phyloP scores from a whole-genome alignment of 2,797 vertebrate genomes.

The Sebastiscus albofasciatus region DNA sequence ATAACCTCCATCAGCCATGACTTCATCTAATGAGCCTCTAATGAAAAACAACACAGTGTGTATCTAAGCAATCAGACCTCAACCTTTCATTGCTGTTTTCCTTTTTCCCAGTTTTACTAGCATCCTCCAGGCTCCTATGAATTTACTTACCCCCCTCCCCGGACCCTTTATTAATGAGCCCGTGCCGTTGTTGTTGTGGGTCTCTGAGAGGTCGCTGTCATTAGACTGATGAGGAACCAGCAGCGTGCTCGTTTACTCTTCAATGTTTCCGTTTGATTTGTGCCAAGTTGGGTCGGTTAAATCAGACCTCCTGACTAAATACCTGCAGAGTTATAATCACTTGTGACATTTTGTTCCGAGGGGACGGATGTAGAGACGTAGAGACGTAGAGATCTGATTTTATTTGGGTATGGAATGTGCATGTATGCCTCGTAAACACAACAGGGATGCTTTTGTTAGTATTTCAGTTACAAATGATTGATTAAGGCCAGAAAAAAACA shows the following conservation, averaged over 20 bases:
- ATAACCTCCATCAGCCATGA: conserved; percentile 69
- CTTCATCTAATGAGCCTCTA: conserved; percentile 68
- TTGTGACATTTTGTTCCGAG: neutral
- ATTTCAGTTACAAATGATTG: neutral
- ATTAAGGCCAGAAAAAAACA: neutral
- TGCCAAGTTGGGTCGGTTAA: conserved; percentile 25
- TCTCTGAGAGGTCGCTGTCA: conserved; percentile 40
- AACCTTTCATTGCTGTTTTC: conserved; percentile 11
- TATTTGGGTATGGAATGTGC: neutral
- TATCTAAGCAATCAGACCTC: conserved; percentile 16
- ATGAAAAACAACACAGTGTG: conserved; percentile 57
- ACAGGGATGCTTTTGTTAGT: neutral
- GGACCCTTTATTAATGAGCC: conserved; percentile 44
- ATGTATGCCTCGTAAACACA: conserved; percentile 12
- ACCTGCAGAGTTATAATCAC: conserved; percentile 23
- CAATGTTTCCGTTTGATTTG: conserved; percentile 40
- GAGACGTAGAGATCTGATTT: conserved; percentile 2
- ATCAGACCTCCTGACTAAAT: conserved; percentile 20
- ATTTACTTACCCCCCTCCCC: conserved; percentile 27
- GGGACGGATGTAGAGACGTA: neutral
- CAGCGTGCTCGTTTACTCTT: neutral
- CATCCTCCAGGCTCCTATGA: conserved; percentile 53
- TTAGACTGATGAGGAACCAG: conserved; percentile 40
- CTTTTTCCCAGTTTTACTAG: conserved; percentile 50
- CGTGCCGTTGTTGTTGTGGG: conserved; percentile 4